These are phyloP conservation scores for Epirrhoe alternata DNA, from an alignment of 2,888 invertebrate species.

Conservation along the genomic window DNA sequence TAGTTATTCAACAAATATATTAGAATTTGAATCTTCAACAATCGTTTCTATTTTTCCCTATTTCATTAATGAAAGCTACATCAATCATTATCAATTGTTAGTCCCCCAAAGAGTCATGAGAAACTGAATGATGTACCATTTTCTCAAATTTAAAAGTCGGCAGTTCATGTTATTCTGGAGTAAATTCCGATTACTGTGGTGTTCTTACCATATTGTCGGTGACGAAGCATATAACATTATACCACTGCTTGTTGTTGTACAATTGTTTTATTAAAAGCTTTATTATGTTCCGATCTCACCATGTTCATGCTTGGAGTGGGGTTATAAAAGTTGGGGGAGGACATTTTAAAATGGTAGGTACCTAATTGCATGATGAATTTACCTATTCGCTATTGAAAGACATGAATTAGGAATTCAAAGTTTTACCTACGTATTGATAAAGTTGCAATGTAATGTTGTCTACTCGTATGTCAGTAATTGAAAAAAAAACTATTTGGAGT, in stretches of 20 bases:
- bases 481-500: too few species aligned
- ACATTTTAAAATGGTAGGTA: background rate
- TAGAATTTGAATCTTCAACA: too few species aligned
- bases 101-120: background rate
- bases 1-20: too few species aligned
- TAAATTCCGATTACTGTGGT: constrained; percentile 27
- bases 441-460: too few species aligned
- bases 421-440: background rate
- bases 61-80: background rate
- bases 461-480: too few species aligned
- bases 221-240: constrained; percentile 54
- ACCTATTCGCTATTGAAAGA: background rate
- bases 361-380: background rate
- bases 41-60: too few species aligned
- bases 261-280: constrained; percentile 13
- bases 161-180: constrained; percentile 22
- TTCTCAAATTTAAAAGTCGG: background rate
- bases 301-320: constrained; percentile 10
- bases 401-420: background rate
- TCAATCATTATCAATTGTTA: background rate
- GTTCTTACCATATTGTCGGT: constrained; percentile 69
- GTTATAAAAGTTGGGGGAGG: background rate
- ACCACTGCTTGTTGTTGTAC: constrained; percentile 39
- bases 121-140: background rate
- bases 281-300: constrained; percentile 9